These are phyloP conservation scores for Cryptocephalus moraei DNA, from an alignment of 2,888 invertebrate species.

Conservation along the genomic window DNA sequence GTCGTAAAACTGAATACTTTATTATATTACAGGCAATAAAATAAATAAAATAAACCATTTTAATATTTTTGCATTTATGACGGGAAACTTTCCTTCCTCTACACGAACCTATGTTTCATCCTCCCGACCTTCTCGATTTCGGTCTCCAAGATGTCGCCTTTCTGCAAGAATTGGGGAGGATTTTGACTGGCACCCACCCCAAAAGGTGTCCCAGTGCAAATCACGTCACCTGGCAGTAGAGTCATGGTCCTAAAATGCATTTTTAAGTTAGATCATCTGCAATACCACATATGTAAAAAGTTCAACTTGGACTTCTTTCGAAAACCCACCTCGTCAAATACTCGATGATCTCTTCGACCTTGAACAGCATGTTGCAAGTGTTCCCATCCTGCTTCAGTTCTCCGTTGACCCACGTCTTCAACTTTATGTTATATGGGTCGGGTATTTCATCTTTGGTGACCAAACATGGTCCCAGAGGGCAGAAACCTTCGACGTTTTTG, in stretches of 20 bases:
- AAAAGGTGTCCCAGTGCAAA: constrained; percentile 76
- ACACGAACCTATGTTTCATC: constrained; percentile 24
- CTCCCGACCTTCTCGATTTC: constrained; percentile 58
- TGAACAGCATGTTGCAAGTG: constrained; percentile 66
- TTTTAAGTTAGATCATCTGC: too few relatives aligned
- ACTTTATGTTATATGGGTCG: constrained; percentile 58
- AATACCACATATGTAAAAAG: too few relatives aligned
- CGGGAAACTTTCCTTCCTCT: too few relatives aligned
- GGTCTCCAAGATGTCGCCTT: constrained; percentile 66
- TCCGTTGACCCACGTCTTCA: constrained; percentile 67
- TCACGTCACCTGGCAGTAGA: constrained; percentile 72
- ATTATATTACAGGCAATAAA: neutral
- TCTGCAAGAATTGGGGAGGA: constrained; percentile 67
- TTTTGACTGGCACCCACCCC: constrained; percentile 58
- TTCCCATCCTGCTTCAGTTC: constrained; percentile 63
- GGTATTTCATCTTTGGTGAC: constrained; percentile 60
- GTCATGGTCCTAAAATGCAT: constrained; percentile 55
- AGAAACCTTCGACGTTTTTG: constrained; percentile 76
- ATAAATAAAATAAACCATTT: too few relatives aligned
- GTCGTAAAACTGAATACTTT: neutral
- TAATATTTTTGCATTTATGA: too few relatives aligned
- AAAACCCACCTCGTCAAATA: constrained; percentile 52
- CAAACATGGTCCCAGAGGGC: constrained; percentile 74
- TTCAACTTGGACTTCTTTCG: too few relatives aligned
- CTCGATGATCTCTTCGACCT: constrained; percentile 62